These are phyloP conservation scores for Microtus ochrogaster DNA, from an alignment of 2,113 vertebrate genomes.

Conservation along the genomic window DNA sequence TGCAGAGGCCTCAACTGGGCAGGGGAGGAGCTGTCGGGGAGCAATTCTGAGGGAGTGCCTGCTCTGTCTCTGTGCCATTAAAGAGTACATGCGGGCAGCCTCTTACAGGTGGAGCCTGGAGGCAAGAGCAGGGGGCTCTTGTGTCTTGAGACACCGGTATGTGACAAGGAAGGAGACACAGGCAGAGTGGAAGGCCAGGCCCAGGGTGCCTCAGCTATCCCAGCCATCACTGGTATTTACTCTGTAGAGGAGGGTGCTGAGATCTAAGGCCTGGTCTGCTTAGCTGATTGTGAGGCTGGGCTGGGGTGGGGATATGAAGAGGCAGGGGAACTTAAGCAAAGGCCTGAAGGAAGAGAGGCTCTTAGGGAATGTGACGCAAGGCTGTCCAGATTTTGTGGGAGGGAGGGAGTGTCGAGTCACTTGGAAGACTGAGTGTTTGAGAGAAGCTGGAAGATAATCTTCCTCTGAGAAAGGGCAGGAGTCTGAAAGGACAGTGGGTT, in stretches of 20 bases:
- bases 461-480: neutral
- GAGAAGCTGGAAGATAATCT: neutral
- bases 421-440: neutral
- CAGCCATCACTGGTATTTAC: neutral
- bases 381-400: neutral
- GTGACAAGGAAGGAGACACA: rapidly evolving
- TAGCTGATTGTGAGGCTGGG: neutral
- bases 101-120: neutral
- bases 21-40: neutral
- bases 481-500: neutral
- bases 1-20: neutral
- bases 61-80: neutral
- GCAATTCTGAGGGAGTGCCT: neutral
- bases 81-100: neutral
- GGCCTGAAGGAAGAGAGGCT: neutral
- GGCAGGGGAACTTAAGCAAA: neutral
- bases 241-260: neutral
- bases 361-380: neutral
- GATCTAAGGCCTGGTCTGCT: neutral
- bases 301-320: neutral
- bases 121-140: neutral
- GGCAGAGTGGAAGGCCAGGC: neutral
- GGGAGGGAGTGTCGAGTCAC: rapidly evolving
- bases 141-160: neutral
- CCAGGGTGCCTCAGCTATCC: neutral